Evolutionary conservation across 2,797 vertebrate genomes (phyloP).

Genomic region (Urosaurus nigricauda): DNA sequence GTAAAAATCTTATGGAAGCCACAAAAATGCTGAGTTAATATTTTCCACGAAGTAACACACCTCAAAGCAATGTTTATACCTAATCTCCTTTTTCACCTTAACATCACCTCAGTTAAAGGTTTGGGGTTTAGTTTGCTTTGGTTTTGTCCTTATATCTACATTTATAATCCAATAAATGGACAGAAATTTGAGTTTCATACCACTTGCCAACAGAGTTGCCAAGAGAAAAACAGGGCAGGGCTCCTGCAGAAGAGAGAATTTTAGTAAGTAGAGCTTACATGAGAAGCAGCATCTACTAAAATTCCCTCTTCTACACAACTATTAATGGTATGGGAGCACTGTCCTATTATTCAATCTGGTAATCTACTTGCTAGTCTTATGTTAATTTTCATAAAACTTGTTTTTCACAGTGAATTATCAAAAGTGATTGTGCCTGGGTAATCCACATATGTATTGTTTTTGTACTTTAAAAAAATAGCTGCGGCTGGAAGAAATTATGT

Average conservation of each 20-base stretch:
- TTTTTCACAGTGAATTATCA: not conserved
- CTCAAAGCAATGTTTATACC: constrained; percentile 17
- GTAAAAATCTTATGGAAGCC: constrained; percentile 8
- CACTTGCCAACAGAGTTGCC: not conserved
- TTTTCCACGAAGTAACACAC: constrained; percentile 1
- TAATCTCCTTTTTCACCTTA: constrained; percentile 26
- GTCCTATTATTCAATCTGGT: no score
- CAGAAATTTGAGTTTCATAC: not conserved
- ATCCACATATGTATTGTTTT: not conserved
- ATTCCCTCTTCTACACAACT: no score
- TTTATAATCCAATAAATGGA: not conserved
- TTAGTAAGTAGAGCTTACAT: no score
- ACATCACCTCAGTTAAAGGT: constrained; percentile 12
- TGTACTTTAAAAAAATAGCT: not conserved
- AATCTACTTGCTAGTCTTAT: not conserved
- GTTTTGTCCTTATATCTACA: not conserved
- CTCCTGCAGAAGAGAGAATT: no score
- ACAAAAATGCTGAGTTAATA: constrained; percentile 41
- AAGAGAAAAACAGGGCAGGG: no score
- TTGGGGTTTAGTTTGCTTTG: not conserved
- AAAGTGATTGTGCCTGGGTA: accelerated
- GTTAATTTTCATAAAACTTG: not conserved
- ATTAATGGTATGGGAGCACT: no score
- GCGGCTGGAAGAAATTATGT: not conserved
- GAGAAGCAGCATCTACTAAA: no score